Conservation (phyloP, 2,113 vertebrate genomes). For the Callithrix jacchus region DNA sequence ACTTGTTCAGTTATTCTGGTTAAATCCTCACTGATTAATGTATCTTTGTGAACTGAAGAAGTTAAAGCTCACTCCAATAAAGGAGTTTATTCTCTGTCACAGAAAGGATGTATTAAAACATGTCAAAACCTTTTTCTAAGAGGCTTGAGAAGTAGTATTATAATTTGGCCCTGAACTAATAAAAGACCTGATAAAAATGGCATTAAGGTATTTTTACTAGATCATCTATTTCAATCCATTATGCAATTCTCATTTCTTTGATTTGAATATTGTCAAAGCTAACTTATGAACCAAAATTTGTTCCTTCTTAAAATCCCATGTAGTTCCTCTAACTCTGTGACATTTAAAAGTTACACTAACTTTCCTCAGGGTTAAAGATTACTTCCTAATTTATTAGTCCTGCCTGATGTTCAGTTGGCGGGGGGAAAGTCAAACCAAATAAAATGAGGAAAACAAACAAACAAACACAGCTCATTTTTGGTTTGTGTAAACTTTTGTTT, state of each 20-base stretch:
- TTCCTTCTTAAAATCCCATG: conserved; percentile 22
- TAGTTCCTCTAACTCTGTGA: not conserved
- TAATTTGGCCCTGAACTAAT: not conserved
- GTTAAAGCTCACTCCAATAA: not conserved
- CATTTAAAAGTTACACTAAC: not conserved
- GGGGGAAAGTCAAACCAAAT: not conserved
- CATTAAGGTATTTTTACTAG: not conserved
- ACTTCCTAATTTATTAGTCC: conserved; percentile 22
- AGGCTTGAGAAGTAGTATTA: not conserved
- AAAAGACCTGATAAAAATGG: conserved; percentile 10
- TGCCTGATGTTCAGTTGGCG: not conserved
- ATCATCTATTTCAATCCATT: conserved; percentile 24
- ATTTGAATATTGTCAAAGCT: conserved; percentile 19
- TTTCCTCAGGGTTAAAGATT: not conserved
- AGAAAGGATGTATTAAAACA: not conserved
- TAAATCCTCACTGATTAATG: not conserved
- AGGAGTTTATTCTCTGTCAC: conserved; percentile 27
- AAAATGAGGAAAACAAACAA: conserved; percentile 15
- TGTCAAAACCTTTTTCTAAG: not conserved
- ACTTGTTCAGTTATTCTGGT: not conserved
- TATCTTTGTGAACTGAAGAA: not conserved
- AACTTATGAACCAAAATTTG: not conserved
- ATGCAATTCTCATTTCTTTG: conserved; percentile 3
- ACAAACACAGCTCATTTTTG: not conserved
- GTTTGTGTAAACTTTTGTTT: conserved; percentile 23